Conservation (phyloP, 2,888 invertebrate genomes). For the Nudaria mundana region DNA sequence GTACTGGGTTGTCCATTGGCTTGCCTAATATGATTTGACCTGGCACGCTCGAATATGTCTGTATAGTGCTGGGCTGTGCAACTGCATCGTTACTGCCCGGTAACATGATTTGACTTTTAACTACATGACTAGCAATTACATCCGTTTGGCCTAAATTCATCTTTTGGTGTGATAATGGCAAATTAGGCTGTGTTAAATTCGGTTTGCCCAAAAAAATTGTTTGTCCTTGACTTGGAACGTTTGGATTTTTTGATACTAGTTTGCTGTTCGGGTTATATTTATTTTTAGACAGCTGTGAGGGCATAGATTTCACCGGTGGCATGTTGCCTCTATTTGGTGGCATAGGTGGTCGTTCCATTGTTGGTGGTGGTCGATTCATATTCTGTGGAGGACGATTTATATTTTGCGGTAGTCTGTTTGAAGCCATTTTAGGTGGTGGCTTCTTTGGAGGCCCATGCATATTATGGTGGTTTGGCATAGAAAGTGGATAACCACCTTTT, state of each 20-base stretch:
- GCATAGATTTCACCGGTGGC: constrained; percentile 7
- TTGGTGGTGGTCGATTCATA: constrained; percentile 4
- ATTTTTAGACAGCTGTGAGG: constrained; percentile 20
- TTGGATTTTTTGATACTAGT: constrained; percentile 16
- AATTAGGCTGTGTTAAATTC: constrained; percentile 18
- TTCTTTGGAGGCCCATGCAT: constrained; percentile 51
- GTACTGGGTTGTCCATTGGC: constrained; percentile 74
- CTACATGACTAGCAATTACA: constrained; percentile 67
- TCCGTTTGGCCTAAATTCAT: constrained; percentile 66
- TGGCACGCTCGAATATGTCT: constrained; percentile 51
- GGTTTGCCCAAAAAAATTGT: constrained; percentile 60
- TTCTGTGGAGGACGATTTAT: constrained; percentile 40
- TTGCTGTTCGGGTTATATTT: constrained; percentile 32
- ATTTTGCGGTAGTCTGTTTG: constrained; percentile 43
- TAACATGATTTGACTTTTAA: constrained; percentile 70
- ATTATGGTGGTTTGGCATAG: constrained; percentile 56
- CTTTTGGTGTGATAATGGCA: constrained; percentile 54
- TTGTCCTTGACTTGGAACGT: constrained; percentile 33
- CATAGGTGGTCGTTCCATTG: constrained; percentile 4
- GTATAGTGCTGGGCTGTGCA: constrained; percentile 56
- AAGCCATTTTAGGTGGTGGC: constrained; percentile 28
- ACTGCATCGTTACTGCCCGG: constrained; percentile 56
- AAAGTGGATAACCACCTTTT: constrained; percentile 58
- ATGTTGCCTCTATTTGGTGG: constrained; percentile 3
- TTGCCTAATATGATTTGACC: constrained; percentile 76